Evolutionary conservation across 2,888 invertebrate genomes (phyloP).

Genomic region (Limnephilus lunatus): DNA sequence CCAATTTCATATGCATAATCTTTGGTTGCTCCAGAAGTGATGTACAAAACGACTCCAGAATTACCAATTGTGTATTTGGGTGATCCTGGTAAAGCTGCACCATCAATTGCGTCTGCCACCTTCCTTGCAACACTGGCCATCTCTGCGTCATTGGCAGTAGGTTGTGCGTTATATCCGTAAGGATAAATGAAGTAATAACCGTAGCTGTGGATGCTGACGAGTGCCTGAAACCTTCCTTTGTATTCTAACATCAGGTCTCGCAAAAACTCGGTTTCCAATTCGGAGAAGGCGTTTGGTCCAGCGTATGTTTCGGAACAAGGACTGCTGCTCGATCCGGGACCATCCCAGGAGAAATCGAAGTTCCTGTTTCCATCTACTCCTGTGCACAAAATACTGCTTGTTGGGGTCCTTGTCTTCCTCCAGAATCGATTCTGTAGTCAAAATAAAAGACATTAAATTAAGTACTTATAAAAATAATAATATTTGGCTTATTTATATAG

Average conservation of each 20-base stretch:
- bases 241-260: constrained; percentile 76
- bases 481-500: too few species aligned
- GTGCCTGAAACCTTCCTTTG: constrained; percentile 76
- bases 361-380: constrained; percentile 89
- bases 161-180: constrained; percentile 72
- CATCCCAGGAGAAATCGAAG: constrained; percentile 84
- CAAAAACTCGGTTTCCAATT: constrained; percentile 80
- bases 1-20: constrained; percentile 72
- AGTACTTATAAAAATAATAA: too few species aligned
- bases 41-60: constrained; percentile 46
- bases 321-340: constrained; percentile 75
- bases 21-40: constrained; percentile 30
- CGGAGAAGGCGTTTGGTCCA: constrained; percentile 81
- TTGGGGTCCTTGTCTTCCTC: constrained; percentile 82
- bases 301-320: constrained; percentile 80
- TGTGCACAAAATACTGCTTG: constrained; percentile 73
- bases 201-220: constrained; percentile 84
- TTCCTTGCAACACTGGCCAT: constrained; percentile 69
- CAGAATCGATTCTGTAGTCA: constrained; percentile 78
- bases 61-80: constrained; percentile 70
- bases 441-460: not conserved
- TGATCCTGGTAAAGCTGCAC: constrained; percentile 69
- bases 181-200: constrained; percentile 81
- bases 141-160: constrained; percentile 67
- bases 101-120: constrained; percentile 71